Evolutionary conservation across 2,797 vertebrate genomes (phyloP), one percentile per base, ranked within the genome.

Genomic region (Karalla daura): DNA sequence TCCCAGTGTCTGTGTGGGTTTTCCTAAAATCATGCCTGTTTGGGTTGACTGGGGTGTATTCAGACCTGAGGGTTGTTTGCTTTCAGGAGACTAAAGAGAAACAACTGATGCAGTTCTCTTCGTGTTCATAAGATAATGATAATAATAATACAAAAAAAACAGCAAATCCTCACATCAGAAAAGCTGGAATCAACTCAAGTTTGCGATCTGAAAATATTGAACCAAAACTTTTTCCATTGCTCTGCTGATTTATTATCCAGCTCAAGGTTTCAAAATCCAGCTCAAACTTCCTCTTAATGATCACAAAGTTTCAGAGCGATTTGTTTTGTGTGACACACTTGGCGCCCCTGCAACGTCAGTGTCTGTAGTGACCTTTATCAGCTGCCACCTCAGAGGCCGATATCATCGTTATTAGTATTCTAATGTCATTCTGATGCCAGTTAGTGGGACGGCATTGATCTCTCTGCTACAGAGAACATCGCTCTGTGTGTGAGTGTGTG

Each of bases 281-380:
- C 28, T 10, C 10, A 6, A 30, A 30, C 28, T 30, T 30, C 28
- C n/a, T n/a, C n/a, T n/a, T n/a, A n/a, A 7, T 30, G 10, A 30
- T 30, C 10, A 30, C 28, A 30, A 30, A 30, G 28, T 2, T 30
- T 10, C 10, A 10, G 39, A 6, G 44, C 13, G 18, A 20, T 33
- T 32, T 45, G n/a, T 44, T 27, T 46, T 23, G 8, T 13, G n/a
- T 14, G 66, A 24, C 27, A 12, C 13, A 53, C 3, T 9, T 32
- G 0, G 0, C 28, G 20, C 73, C 59, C 32, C 44, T 0, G 7
- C 64, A 4, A 20, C 10, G 44, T 32, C 51, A n/a, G 70, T 17
- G 28, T 69, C 64, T 21, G 24, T 27, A 17, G 24, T 81, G 83
- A 86, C 84, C 84, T 88, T 87, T 78, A 64, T 77, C 50, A 78